A percentile compares a stretch with the other conserved stretches of the same genome.
phyloP scores from a whole-genome alignment of 2,888 invertebrate genomes.

The Gnatocerus cornutus region DNA sequence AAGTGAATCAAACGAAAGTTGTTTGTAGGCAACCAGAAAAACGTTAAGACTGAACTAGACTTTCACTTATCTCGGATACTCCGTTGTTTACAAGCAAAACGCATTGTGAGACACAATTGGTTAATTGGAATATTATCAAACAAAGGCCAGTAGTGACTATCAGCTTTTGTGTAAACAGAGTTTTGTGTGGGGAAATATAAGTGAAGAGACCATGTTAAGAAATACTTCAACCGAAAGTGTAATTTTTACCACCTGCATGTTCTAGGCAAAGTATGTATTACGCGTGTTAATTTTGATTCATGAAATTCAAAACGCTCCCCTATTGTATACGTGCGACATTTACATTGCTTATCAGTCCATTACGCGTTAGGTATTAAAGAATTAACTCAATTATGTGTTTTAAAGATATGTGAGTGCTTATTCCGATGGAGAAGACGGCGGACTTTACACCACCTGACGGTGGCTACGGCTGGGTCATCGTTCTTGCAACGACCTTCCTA shows the following conservation, averaged over 20 bases:
- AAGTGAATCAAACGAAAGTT: too few relatives aligned
- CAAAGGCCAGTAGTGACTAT: not conserved
- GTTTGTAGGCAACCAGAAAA: constrained; percentile 6
- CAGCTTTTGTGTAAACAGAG: not conserved
- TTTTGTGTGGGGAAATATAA: not conserved
- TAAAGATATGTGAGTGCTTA: not conserved
- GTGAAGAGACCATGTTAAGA: too few relatives aligned
- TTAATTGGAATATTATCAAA: not conserved
- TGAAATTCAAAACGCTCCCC: not conserved
- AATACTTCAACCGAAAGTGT: too few relatives aligned
- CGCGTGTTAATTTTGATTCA: too few relatives aligned
- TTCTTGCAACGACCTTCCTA: constrained; percentile 68
- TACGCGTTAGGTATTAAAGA: not conserved
- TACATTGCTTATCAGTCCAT: not conserved
- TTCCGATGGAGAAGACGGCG: constrained; percentile 22
- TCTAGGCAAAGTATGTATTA: too few relatives aligned
- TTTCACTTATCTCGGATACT: not conserved
- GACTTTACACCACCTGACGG: constrained; percentile 66
- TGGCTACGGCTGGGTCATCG: constrained; percentile 73
- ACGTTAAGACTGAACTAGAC: not conserved
- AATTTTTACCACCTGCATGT: too few relatives aligned
- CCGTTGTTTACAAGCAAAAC: not conserved
- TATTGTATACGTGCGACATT: not conserved
- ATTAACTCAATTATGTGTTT: not conserved
- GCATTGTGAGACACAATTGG: not conserved